Base-by-base conservation (phyloP, 2,797 vertebrate species). In the Coregonus sp. region DNA sequence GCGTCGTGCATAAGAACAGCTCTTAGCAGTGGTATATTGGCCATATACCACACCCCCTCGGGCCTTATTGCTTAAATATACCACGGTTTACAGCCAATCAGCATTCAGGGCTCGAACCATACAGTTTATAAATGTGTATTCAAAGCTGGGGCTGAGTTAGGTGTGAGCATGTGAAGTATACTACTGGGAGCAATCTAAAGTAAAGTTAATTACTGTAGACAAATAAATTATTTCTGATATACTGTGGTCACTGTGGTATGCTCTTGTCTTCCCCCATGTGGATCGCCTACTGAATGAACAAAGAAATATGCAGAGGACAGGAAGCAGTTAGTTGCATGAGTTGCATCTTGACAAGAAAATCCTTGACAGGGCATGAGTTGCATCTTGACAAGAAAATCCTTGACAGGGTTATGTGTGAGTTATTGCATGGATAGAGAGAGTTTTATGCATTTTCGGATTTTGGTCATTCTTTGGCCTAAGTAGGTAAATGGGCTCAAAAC, bases 381-480 rank as follows among this genome's bases (percentile, higher is more conserved):
- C 40, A 47, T 47, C 40, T 47, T 47, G 40, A 47, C 40, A 47
- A 47, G 40, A 47, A 80, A 18, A 29, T 79, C 74, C 79, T 81
- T 73, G 20, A 70, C 70, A 67, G 52, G 75, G 47, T 56, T 40
- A n/a, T 75, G 85, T 81, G 37, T 47, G 85, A 85, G 80, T 88
- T 86, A 89, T 88, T 89, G 87, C 89, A 88, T 87, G 86, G 78
- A 47, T 47, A 47, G 40, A 80, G 78, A 87, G 78, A 29, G 81
- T 77, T 74, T 83, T 88, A 90, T 88, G 86, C 59, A 25, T 63
- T 63, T 63, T 63, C 40, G 59, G 59, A 63, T 63, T 85, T 80
- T 81, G 86, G 83, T 91, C 91, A 79, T 89, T 94, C 91, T 94
- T 94, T 94, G 93, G 93, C 91, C 40, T 91, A 90, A 90, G 88